Percentiles rank a stretch among this genome's conserved stretches.
These are phyloP conservation scores for Neria commutata DNA, from an alignment of 2,888 invertebrate genomes.

Conservation along the genomic window DNA sequence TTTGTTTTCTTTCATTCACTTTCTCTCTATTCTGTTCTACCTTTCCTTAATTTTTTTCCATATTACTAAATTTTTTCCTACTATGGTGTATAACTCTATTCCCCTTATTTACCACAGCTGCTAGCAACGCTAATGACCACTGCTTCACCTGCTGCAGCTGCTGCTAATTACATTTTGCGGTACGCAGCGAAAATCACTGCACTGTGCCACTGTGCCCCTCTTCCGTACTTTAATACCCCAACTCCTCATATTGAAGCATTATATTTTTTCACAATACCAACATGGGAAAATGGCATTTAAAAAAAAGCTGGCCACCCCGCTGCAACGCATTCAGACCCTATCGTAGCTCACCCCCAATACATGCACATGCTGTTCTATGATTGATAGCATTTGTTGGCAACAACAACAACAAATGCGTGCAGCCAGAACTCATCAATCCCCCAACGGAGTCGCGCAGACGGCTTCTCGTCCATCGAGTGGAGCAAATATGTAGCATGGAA, in stretches of 20 bases:
- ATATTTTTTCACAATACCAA: too few relatives aligned
- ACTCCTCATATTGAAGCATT: too few relatives aligned
- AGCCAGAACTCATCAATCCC: too few relatives aligned
- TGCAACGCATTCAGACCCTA: not conserved
- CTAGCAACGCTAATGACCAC: not conserved
- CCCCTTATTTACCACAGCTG: not conserved
- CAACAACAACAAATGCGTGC: not conserved
- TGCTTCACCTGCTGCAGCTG: conserved; percentile 34
- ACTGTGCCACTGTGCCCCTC: too few relatives aligned
- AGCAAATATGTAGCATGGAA: not conserved
- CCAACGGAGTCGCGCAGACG: too few relatives aligned
- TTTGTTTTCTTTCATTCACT: too few relatives aligned
- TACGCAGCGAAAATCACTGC: conserved; percentile 46
- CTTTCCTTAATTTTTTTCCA: too few relatives aligned
- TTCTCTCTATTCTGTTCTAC: too few relatives aligned
- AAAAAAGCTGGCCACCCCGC: too few relatives aligned
- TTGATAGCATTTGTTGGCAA: not conserved
- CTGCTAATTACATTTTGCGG: conserved; percentile 52
- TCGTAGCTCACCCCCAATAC: too few relatives aligned
- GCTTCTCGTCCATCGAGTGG: not conserved
- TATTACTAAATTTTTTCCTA: not conserved
- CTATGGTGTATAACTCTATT: not conserved
- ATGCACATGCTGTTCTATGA: not conserved
- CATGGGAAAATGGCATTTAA: too few relatives aligned
- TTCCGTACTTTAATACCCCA: too few relatives aligned